phyloP scores from a whole-genome alignment of 2,797 vertebrate genomes.

The Sylvia borin region DNA sequence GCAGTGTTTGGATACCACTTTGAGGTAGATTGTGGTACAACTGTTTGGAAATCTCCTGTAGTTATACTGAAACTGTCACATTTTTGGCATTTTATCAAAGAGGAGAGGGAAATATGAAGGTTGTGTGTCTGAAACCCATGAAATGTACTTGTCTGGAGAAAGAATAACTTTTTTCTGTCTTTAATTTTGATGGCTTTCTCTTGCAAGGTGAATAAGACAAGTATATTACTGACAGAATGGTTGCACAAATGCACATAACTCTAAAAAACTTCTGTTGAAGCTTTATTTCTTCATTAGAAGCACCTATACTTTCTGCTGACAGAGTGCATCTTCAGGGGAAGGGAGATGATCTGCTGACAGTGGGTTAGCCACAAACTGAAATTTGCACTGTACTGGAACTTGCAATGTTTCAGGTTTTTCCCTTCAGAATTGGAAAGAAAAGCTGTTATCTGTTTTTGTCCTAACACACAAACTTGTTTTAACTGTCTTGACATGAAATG shows the following conservation, averaged over 20 bases:
- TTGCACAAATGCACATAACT: not conserved
- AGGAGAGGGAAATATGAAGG: not conserved
- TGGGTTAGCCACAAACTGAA: not conserved
- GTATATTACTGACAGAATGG: not conserved
- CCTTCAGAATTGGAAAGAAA: not conserved
- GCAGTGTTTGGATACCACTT: constrained; percentile 34
- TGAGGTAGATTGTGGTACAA: not conserved
- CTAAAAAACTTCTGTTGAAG: not conserved
- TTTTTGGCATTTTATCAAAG: not conserved
- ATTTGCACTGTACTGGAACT: not conserved
- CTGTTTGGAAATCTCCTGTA: not conserved
- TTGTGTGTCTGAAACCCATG: not conserved
- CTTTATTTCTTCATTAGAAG: not conserved
- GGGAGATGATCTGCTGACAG: not conserved
- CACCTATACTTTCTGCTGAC: not conserved
- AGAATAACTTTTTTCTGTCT: not conserved
- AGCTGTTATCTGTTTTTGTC: not conserved
- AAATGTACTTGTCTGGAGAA: not conserved
- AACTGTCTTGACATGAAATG: not conserved
- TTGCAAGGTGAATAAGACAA: not conserved
- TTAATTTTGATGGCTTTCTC: not conserved
- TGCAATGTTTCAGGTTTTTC: not conserved
- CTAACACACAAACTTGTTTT: not conserved
- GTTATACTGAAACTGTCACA: not conserved
- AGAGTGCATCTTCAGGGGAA: not conserved